Conservation (phyloP, 1,140 invertebrate species). For the Papilio helenus region DNA sequence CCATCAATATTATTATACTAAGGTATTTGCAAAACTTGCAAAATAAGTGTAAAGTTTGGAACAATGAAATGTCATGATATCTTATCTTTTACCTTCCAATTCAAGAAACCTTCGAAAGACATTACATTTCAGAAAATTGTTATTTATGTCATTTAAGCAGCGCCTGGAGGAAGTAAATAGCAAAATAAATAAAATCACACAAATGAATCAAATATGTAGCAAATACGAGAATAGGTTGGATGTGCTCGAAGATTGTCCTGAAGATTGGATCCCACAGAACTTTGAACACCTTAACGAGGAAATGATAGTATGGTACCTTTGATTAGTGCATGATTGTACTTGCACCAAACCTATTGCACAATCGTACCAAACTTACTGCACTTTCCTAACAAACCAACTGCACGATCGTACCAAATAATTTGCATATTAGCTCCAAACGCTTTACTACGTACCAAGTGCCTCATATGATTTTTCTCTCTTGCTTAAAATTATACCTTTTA, state of each 20-base stretch:
- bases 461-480: neutral
- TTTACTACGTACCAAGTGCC: too few species aligned
- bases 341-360: neutral
- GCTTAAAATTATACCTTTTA: neutral
- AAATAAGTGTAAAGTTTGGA: too few species aligned
- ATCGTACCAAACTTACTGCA: neutral
- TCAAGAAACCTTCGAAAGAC: too few species aligned
- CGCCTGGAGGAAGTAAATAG: conserved; percentile 63
- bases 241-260: conserved; percentile 48
- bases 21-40: too few species aligned
- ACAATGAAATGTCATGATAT: too few species aligned
- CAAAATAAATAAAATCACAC: conserved; percentile 70
- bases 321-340: neutral
- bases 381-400: neutral
- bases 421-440: neutral
- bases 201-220: conserved; percentile 72
- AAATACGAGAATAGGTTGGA: conserved; percentile 76
- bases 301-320: conserved; percentile 65
- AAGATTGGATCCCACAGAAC: conserved; percentile 47
- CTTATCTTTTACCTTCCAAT: too few species aligned
- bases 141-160: conserved; percentile 47
- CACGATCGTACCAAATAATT: neutral
- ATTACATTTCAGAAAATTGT: too few species aligned
- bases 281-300: conserved; percentile 62
- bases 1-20: too few species aligned